Evolutionary conservation across 1,140 invertebrate species (phyloP), one percentile per base, ranked within the genome.

Genomic region (Drosophila lowei): DNA sequence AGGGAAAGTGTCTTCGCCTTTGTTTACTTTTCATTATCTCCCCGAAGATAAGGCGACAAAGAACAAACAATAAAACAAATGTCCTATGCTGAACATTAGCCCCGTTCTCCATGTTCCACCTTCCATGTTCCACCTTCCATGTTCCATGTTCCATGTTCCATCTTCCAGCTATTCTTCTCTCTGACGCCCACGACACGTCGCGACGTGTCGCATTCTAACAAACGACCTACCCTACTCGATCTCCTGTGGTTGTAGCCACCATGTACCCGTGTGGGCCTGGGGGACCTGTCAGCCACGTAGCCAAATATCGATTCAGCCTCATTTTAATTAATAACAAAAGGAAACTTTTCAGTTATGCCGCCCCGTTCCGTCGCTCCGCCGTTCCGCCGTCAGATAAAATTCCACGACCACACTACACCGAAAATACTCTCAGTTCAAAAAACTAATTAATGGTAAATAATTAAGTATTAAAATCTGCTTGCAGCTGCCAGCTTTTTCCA

Each of bases 1-100:
- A 53, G 34, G 48, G 61, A 48, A 16, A 47, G 23, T 73, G 66
- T 42, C 41, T 64, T 50, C 34, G 74, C 60, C 50, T 73, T 88
- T 88, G 83, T 88, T 88, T 88, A 83, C 64, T 79, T 88, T 88
- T 88, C 79, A 88, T 88, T 88, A 88, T 84, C 83, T 89, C 21
- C 54, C 28, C 47, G 42, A n/a, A 68, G 63, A 75, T 62, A 76
- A 68, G 72, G 48, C 11, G 34, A 38, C 34, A 38, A 38, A 38
- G 11, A 61, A 84, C 62, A 47, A 57, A 58, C 65, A 83, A 79
- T 79, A 79, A 83, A 79, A 71, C 54, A 75, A 84, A 84, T 84
- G 72, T 76, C 62, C 68, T 43, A 49, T 48, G 49, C 13, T 34
- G 48, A 70, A 65, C 76, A 79, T 85, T 85, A 66, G 65, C 23